Conservation (phyloP, 1,140 invertebrate genomes). For the Drosophila ogumai region DNA sequence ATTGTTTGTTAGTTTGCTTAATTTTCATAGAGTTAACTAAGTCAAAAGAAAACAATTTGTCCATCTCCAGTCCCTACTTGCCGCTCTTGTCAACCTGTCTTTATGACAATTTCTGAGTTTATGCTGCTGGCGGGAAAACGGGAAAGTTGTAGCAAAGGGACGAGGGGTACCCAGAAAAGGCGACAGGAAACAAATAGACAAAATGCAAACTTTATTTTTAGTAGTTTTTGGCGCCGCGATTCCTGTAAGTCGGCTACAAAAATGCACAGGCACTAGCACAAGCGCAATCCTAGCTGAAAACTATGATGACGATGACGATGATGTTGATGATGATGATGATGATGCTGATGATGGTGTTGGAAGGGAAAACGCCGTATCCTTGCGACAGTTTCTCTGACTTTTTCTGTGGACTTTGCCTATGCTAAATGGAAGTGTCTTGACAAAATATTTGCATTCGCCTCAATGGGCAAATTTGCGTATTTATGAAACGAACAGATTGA, state of each 20-base stretch:
- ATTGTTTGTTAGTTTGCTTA: not conserved
- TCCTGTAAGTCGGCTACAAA: conserved; percentile 53
- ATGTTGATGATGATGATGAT: conserved; percentile 3
- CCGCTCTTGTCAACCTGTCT: conserved; percentile 50
- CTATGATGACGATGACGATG: conserved; percentile 1
- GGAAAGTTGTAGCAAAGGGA: conserved; percentile 1
- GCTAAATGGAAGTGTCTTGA: conserved; percentile 70
- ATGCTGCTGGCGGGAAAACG: conserved; percentile 32
- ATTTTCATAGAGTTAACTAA: not conserved
- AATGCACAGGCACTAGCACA: conserved; percentile 26
- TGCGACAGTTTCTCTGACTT: conserved; percentile 46
- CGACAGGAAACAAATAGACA: conserved; percentile 78
- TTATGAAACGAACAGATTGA: conserved; percentile 71
- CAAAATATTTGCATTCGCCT: conserved; percentile 64
- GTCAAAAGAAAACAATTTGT: not conserved
- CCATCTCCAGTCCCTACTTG: not conserved
- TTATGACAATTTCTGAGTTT: conserved; percentile 41
- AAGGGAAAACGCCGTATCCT: conserved; percentile 17
- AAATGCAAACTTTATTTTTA: conserved; percentile 83
- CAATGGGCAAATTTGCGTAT: conserved; percentile 70
- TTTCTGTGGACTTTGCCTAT: conserved; percentile 32
- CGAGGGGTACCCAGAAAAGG: conserved; percentile 37
- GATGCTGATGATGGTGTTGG: conserved; percentile 1
- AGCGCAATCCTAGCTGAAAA: conserved; percentile 30
- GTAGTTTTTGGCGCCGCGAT: conserved; percentile 78